Evolutionary conservation across 2,797 vertebrate genomes (phyloP).

Genomic region (Bucorvus abyssinicus): DNA sequence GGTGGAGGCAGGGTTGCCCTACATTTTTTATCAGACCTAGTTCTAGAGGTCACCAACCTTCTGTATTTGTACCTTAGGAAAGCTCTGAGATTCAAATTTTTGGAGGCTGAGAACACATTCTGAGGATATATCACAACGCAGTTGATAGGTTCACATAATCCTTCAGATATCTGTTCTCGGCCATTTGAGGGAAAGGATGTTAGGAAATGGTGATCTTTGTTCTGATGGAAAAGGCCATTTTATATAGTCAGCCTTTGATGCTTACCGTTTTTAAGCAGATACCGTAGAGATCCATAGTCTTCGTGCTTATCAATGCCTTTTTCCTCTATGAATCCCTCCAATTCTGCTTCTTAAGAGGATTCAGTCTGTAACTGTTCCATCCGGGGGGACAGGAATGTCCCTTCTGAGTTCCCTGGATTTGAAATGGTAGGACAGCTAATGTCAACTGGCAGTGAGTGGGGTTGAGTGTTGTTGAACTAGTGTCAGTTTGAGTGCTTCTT

Average conservation of each 20-base stretch:
- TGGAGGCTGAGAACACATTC: not conserved
- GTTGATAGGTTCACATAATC: not conserved
- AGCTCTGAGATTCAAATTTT: not conserved
- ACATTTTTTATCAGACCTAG: not conserved
- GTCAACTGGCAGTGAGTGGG: not conserved
- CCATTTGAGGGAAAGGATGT: not conserved
- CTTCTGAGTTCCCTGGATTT: not conserved
- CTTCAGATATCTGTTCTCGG: not conserved
- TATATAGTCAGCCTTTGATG: not conserved
- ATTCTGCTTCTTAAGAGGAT: not conserved
- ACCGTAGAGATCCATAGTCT: not conserved
- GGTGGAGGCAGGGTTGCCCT: not conserved
- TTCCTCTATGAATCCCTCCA: not conserved
- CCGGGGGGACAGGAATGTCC: not conserved
- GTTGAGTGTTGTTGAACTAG: not conserved
- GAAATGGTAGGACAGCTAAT: not conserved
- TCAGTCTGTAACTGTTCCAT: not conserved
- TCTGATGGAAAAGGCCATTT: not conserved
- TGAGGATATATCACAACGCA: not conserved
- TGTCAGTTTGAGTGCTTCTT: not conserved
- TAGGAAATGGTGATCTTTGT: not conserved
- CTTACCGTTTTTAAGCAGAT: not conserved
- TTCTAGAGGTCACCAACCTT: not conserved
- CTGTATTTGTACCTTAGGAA: not conserved
- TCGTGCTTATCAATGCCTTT: not conserved